These are phyloP conservation scores for Physella acuta DNA, from an alignment of 1,140 invertebrate species.

Conservation along the genomic window DNA sequence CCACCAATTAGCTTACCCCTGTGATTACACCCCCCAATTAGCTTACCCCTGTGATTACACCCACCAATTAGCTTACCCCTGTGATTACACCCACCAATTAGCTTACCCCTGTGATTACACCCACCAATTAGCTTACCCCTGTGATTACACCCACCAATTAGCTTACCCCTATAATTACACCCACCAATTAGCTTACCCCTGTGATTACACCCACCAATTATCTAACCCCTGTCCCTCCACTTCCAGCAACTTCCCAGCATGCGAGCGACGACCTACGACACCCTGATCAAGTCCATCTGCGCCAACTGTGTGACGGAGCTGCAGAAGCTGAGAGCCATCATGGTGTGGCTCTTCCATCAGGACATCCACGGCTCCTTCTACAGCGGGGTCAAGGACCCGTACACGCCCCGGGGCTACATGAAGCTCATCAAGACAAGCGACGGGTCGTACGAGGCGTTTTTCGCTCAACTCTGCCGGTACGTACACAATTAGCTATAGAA, in stretches of 20 bases:
- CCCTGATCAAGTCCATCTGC: slow-evolving; percentile 18
- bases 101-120: too few relatives aligned
- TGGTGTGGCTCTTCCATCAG: slow-evolving; percentile 30
- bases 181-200: too few relatives aligned
- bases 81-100: too few relatives aligned
- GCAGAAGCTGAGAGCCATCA: slow-evolving; percentile 30
- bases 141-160: too few relatives aligned
- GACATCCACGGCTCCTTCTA: slow-evolving; percentile 17
- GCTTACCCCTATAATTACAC: too few relatives aligned
- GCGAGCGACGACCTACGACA: slow-evolving; percentile 15
- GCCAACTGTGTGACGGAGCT: slow-evolving; percentile 21
- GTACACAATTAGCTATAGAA: too few relatives aligned
- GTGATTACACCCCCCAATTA: too few relatives aligned
- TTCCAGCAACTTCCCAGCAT: not conserved
- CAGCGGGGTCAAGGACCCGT: slow-evolving; percentile 63
- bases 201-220: too few relatives aligned
- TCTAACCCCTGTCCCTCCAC: not conserved
- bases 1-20: too few relatives aligned
- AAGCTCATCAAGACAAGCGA: slow-evolving; percentile 97
- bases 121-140: too few relatives aligned
- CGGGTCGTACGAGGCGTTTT: slow-evolving; percentile 96
- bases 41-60: too few relatives aligned
- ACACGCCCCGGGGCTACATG: slow-evolving; percentile 91
- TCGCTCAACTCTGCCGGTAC: slow-evolving; percentile 75
- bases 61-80: too few relatives aligned